Evolutionary conservation across 2,888 invertebrate genomes (phyloP), one percentile per base, ranked within the genome.

Genomic region (Acanthopleura granulata): DNA sequence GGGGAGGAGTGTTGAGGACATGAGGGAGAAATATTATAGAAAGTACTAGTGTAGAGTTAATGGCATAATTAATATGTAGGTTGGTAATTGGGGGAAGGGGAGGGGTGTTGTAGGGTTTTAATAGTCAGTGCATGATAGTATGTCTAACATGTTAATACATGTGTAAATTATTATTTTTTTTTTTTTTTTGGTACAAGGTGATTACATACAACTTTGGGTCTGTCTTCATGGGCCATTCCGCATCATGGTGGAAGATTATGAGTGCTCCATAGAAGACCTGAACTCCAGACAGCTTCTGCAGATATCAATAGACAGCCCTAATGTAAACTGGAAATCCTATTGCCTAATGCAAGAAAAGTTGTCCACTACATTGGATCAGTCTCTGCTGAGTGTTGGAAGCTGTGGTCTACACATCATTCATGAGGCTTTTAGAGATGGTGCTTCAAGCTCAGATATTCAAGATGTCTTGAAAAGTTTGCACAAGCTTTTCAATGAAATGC

Each of bases 331-430:
- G 51, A 51, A 51, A 18, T 51, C 18, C 51, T 18, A 51, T 51
- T 15, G 51, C 14, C 18, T 51, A 18, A 51, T 51, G 51, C 51
- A 51, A 51, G 51, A 51, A 51, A 14, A 18, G 18, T 18, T 51
- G 51, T 51, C 51, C 51, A 51, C 51, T 18, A 51, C 51, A 51
- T 51, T 51, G 51, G 51, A 51, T 14, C 14, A 51, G 18, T 51
- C 51, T 51, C 51, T 51, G 51, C 18, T 51, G 51, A 51, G 18
- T 51, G 51, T 86, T 22, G 85, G 86, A 27, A 82, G 79, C 70
- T 88, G 87, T 72, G 84, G 85, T 49, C 76, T 88, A 12, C 87
- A 87, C 74, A 77, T 80, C 27, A 75, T 87, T 14, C 83, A 88
- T 77, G 82, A 83, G 25, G 81, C 84, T 18, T 86, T 87, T 29